Percentiles rank a stretch among this genome's conserved stretches.
Evolutionary conservation across 2,113 vertebrate species (phyloP).

Genomic region (Ranitomeya imitator): DNA sequence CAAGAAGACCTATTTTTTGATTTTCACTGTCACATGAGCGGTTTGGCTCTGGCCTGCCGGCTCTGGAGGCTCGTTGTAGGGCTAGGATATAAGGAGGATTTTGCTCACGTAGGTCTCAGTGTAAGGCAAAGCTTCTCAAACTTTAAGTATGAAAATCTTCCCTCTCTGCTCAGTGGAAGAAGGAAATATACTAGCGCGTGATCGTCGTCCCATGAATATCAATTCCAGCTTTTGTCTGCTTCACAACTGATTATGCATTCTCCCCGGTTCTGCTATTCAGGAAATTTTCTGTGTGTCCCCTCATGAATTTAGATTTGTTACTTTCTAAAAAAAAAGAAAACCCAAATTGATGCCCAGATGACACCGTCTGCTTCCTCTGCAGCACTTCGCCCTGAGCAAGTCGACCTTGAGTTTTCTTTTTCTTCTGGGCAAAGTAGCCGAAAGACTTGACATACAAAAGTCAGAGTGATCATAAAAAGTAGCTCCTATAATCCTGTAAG

Average conservation of each 20-base stretch:
- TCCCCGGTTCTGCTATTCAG: constrained; percentile 7
- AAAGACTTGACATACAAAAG: background rate
- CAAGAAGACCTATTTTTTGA: background rate
- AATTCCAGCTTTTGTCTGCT: constrained; percentile 33
- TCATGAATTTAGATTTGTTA: constrained; percentile 23
- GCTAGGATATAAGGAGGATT: background rate
- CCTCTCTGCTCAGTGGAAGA: background rate
- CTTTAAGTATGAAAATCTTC: constrained; percentile 3
- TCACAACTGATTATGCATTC: constrained; percentile 7
- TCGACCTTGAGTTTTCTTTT: background rate
- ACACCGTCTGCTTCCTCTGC: background rate
- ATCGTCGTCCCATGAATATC: constrained; percentile 34
- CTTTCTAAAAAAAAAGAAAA: background rate
- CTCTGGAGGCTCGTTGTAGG: background rate
- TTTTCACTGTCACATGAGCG: background rate
- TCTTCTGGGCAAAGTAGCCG: background rate
- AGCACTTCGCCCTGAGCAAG: background rate
- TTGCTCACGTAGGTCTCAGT: background rate
- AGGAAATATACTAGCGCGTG: background rate
- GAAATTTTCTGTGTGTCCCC: constrained; percentile 9
- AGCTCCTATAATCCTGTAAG: too few relatives aligned
- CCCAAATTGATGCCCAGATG: constrained; percentile 9
- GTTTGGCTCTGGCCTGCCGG: background rate
- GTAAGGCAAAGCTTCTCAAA: background rate
- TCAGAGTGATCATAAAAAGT: too few relatives aligned